Evolutionary conservation across 2,888 invertebrate genomes (phyloP).

Genomic region (Caradrina clavipalpis): DNA sequence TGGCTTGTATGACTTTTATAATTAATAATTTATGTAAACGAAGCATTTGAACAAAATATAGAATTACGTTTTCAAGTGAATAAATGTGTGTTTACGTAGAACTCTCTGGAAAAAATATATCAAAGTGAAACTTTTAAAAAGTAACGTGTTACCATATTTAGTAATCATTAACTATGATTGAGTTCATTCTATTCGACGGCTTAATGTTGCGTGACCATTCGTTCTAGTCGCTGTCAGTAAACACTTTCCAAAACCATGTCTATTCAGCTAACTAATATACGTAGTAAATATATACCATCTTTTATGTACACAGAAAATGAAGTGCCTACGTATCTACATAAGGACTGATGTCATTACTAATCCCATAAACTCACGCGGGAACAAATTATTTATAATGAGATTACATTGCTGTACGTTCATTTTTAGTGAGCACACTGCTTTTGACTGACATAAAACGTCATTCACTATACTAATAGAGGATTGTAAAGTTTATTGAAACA

Average conservation of each 20-base stretch:
- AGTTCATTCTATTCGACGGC: conserved; percentile 73
- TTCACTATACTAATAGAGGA: conserved; percentile 33
- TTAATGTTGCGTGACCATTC: conserved; percentile 79
- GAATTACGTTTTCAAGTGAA: conserved; percentile 5
- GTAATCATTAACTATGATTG: conserved; percentile 70
- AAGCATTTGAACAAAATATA: conserved; percentile 15
- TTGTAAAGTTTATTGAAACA: conserved; percentile 49
- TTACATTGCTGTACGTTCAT: conserved; percentile 17
- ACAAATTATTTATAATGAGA: conserved; percentile 17
- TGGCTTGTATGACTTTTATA: conserved; percentile 51
- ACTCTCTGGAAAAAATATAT: conserved; percentile 9
- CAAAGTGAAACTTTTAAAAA: conserved; percentile 49
- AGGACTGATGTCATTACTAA: not conserved
- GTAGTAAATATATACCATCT: not conserved
- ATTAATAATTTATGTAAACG: conserved; percentile 52
- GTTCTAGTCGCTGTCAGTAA: conserved; percentile 67
- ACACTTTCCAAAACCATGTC: conserved; percentile 82
- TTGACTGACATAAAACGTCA: conserved; percentile 26
- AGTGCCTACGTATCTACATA: not conserved
- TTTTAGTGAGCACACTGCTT: conserved; percentile 23
- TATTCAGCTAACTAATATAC: conserved; percentile 51
- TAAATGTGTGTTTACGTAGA: conserved; percentile 3
- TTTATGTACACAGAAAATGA: not conserved
- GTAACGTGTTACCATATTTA: conserved; percentile 58
- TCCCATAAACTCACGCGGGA: conserved; percentile 14